Evolutionary conservation across 2,797 vertebrate genomes (phyloP).

Genomic region (Lagocephalus sceleratus): DNA sequence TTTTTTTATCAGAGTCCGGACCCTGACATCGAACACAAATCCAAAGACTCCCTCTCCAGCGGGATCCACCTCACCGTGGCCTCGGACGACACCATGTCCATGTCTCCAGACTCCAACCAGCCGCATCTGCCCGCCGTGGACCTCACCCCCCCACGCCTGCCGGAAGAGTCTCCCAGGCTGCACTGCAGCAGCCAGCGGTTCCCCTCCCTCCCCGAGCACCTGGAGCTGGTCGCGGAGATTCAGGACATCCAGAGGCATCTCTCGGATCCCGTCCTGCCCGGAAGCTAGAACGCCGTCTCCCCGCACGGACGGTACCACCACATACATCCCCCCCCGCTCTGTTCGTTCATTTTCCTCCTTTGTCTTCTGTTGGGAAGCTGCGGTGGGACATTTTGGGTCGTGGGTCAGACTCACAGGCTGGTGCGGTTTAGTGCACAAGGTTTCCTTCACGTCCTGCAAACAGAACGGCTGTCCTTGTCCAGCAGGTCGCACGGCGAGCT

Average conservation of each 20-base stretch:
- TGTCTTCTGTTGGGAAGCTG: constrained; percentile 29
- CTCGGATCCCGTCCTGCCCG: constrained; percentile 85
- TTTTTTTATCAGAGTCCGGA: constrained; percentile 74
- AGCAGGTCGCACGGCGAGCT: constrained; percentile 8
- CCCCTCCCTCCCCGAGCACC: constrained; percentile 89
- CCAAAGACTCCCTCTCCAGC: constrained; percentile 78
- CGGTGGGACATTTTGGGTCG: background rate
- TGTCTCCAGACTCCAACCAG: constrained; percentile 68
- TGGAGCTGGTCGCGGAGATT: constrained; percentile 75
- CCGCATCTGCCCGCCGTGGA: constrained; percentile 22
- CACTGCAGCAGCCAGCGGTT: constrained; percentile 77
- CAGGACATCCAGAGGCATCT: constrained; percentile 86
- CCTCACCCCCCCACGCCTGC: constrained; percentile 18
- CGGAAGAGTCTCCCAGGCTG: constrained; percentile 67
- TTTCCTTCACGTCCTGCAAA: constrained; percentile 24
- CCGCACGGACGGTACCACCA: constrained; percentile 19
- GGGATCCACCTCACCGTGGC: constrained; percentile 70
- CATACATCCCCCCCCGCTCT: background rate
- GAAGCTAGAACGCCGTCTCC: constrained; percentile 75
- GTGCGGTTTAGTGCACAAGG: constrained; percentile 10
- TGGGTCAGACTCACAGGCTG: constrained; percentile 18
- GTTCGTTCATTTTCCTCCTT: constrained; percentile 28
- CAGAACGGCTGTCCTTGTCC: constrained; percentile 33
- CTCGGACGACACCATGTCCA: constrained; percentile 71
- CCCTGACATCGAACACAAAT: constrained; percentile 73